Evolutionary conservation across 2,888 invertebrate genomes (phyloP).

Genomic region (Eristalinus aeneus): DNA sequence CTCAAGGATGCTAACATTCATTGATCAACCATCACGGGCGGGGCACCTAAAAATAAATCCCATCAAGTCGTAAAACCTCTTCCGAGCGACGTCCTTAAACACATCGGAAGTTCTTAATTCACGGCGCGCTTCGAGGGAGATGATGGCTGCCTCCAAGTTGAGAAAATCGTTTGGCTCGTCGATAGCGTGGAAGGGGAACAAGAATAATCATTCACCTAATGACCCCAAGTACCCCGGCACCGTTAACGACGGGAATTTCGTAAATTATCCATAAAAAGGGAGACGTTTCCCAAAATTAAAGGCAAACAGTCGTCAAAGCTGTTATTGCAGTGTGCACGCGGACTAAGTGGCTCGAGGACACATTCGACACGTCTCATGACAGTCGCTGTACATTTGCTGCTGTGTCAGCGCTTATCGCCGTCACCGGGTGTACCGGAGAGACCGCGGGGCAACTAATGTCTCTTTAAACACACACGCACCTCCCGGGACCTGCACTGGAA

Average conservation of each 20-base stretch:
- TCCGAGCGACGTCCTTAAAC: neutral
- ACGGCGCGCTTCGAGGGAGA: neutral
- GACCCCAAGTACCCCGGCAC: neutral
- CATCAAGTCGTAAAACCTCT: neutral
- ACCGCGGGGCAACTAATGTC: conserved; percentile 42
- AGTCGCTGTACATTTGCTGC: neutral
- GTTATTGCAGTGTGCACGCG: neutral
- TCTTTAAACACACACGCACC: conserved; percentile 43
- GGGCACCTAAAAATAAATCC: neutral
- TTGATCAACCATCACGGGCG: neutral
- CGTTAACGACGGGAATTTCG: neutral
- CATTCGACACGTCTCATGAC: neutral
- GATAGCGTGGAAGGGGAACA: neutral
- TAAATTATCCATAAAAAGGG: neutral
- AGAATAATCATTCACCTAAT: neutral
- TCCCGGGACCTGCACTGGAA: neutral
- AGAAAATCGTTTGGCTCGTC: neutral
- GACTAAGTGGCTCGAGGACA: neutral
- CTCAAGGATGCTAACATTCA: neutral
- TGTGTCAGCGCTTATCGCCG: neutral
- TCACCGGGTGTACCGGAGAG: conserved; percentile 13
- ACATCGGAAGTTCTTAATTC: neutral
- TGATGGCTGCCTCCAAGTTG: neutral
- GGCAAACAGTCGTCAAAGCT: neutral
- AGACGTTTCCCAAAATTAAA: neutral